Base-by-base conservation (phyloP, 2,113 vertebrate species). In the Odontesthes bonariensis region DNA sequence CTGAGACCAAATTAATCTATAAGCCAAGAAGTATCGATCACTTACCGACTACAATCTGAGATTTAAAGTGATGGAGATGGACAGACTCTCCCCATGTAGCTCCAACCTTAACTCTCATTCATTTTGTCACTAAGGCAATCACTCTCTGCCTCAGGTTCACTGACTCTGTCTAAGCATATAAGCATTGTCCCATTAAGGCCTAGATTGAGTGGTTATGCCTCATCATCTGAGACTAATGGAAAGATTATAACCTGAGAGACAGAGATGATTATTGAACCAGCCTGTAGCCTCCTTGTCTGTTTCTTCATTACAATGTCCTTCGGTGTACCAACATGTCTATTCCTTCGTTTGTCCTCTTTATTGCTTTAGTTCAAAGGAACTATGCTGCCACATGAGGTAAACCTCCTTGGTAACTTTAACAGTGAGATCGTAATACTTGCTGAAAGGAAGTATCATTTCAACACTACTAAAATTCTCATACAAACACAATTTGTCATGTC, bases 141-240 rank as follows among this genome's bases (percentile, higher is more conserved):
- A 54, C 58, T 82, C 83, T 80, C 51, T 20, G 66, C 75, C 77
- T 68, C 67, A 40, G 86, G 73, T 84, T 82, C 81, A 80, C 57
- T 57, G 66, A 69, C 68, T 86, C 77, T 67, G 70, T 83, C 83
- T 83, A 88, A 86, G 85, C 80, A 82, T 83, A 79, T 77, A 78
- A 76, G 75, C 71, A 82, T 40, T 23, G 54, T 84, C 86, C 73
- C 84, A 85, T 89, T 87, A 82, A 74, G 23, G 81, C 35, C 49
- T 27, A 79, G 79, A 88, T 86, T 81, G 85, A 91, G 83, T 79
- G 83, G 84, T 87, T 83, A 84, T 80, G 85, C 83, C 75, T 80
- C 65, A 79, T 73, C 62, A 52, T 78, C 84, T 82, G 81, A 75
- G 68, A 82, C 79, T 87, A 82, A 91, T 89, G 87, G 79, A 69